Percentiles rank a stretch among this genome's conserved stretches.
Evolutionary conservation across 2,797 vertebrate genomes (phyloP).

Genomic region (Peromyscus nudipes): DNA sequence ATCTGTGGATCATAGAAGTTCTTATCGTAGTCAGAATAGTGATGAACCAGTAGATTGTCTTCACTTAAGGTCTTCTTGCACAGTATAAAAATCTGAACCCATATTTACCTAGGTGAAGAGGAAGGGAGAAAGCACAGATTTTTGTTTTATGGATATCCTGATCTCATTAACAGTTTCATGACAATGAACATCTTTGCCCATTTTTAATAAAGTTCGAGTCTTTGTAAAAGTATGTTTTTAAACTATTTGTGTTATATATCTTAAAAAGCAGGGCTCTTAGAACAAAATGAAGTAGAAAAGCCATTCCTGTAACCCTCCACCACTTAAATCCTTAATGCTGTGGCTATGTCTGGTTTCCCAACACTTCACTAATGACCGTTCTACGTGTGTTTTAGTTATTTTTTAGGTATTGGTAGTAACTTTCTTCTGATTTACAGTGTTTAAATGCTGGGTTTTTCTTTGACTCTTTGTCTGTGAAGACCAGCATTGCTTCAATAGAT

Average conservation of each 20-base stretch:
- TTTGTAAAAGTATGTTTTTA: not conserved
- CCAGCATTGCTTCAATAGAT: not conserved
- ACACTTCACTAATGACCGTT: not conserved
- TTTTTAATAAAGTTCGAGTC: conserved; percentile 28
- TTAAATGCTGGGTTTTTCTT: conserved; percentile 4
- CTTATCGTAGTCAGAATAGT: conserved; percentile 4
- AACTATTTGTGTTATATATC: not conserved
- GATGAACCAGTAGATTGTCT: not conserved
- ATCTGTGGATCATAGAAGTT: not conserved
- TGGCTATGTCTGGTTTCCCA: not conserved
- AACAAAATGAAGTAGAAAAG: not conserved
- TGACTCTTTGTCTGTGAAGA: not conserved
- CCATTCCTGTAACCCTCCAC: not conserved
- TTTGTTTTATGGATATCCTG: conserved; percentile 27
- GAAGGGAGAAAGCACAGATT: not conserved
- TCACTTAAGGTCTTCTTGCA: not conserved
- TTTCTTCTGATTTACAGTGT: conserved; percentile 25
- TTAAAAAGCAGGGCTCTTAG: not conserved
- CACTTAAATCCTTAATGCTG: not conserved
- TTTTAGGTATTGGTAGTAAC: not conserved
- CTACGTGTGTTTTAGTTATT: conserved; percentile 3
- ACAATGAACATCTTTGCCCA: not conserved
- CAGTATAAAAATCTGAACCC: not conserved
- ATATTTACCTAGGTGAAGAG: not conserved
- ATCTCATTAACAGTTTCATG: conserved; percentile 9